Evolutionary conservation across 1,140 invertebrate species (phyloP), one percentile per base, ranked within the genome.

Genomic region (Sarcophaga bullata): DNA sequence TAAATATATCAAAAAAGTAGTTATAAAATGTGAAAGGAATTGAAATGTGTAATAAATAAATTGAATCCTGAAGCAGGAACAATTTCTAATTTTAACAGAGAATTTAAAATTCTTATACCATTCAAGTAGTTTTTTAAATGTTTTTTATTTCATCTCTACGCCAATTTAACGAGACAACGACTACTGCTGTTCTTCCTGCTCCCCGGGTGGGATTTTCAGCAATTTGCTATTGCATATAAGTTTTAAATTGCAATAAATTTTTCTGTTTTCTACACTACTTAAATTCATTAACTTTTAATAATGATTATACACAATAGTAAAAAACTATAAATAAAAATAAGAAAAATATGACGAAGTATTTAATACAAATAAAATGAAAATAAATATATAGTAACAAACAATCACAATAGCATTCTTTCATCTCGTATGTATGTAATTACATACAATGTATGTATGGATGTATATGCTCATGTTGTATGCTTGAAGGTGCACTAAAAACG

Each of bases 121-220:
- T 15, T 68, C 62, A 68, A 19, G 62, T 68, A 19, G n/a, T 17
- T 25, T 68, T 68, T 25, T 68, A 3, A 25, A n/a, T 68, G 62
- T 68, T 68, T 10, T 68, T 58, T 58, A 58, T n/a, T 19, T 68
- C n/a, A 25, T 19, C 17, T 68, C 10, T 19, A 19, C 19, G 8
- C 58, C 13, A 68, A 17, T 68, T n/a, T 19, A 68, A 68, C 62
- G 62, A 68, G 62, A 68, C 62, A 25, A n/a, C 62, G 19, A 68
- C 62, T 3, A 68, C 62, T 17, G 7, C 62, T 19, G 19, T 8
- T 68, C n/a, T 68, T n/a, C 17, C n/a, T 68, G 19, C 62, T 68
- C 62, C 19, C 62, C 62, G 62, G 62, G 62, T 68, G 62, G 62
- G 62, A 68, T 68, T 68, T 68, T 68, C n/a, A 19, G 62, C 62